These are phyloP conservation scores for Euclidia mi DNA, from an alignment of 2,888 invertebrate species.

Conservation along the genomic window DNA sequence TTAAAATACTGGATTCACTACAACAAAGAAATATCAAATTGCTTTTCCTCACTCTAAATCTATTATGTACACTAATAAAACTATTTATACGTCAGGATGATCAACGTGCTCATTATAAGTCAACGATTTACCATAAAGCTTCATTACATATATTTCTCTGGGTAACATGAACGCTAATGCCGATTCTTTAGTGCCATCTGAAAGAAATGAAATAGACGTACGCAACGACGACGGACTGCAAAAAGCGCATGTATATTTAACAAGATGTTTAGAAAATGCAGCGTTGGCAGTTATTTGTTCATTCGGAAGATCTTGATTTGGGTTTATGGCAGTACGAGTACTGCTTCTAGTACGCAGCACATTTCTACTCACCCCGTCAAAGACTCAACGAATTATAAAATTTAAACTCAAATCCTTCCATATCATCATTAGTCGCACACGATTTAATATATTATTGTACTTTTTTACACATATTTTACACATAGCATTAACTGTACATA, in stretches of 20 bases:
- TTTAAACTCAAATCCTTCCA: constrained; percentile 57
- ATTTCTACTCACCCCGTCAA: constrained; percentile 50
- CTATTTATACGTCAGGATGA: constrained; percentile 79
- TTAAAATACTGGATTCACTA: constrained; percentile 85
- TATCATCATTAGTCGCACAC: constrained; percentile 69
- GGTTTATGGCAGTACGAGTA: constrained; percentile 3
- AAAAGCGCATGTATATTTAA: constrained; percentile 33
- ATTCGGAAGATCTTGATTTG: background rate
- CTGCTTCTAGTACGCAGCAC: constrained; percentile 32
- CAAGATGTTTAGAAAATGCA: constrained; percentile 51
- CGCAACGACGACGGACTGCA: no score
- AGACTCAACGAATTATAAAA: constrained; percentile 44
- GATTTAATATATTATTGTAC: constrained; percentile 72
- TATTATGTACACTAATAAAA: constrained; percentile 82
- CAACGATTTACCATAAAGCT: constrained; percentile 60
- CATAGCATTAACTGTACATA: constrained; percentile 77
- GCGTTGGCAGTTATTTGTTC: constrained; percentile 12
- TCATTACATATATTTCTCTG: constrained; percentile 36
- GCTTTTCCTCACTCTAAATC: constrained; percentile 72
- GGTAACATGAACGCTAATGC: constrained; percentile 48
- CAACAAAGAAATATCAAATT: constrained; percentile 80
- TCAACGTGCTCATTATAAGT: constrained; percentile 85
- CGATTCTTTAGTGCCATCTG: constrained; percentile 72
- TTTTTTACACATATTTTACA: constrained; percentile 79
- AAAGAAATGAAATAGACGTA: constrained; percentile 67